phyloP scores from a whole-genome alignment of 2,797 vertebrate genomes.

The Schizopygopsis malacanthus region DNA sequence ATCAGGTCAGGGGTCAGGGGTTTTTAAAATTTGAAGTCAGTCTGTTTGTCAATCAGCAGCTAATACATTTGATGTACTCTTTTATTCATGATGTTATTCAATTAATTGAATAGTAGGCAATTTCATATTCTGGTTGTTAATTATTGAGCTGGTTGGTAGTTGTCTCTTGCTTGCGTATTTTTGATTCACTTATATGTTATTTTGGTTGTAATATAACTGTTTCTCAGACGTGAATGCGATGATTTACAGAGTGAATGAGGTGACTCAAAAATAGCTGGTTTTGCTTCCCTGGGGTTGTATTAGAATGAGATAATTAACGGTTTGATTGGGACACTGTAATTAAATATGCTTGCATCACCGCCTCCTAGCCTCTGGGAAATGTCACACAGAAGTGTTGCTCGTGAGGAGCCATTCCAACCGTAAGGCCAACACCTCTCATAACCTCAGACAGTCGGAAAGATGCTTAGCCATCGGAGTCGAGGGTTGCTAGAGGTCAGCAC shows the following conservation, averaged over 20 bases:
- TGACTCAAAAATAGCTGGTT: conserved; percentile 6
- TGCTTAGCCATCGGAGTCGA: not conserved
- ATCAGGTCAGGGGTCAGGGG: not conserved
- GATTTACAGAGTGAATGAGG: not conserved
- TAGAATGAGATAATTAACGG: conserved; percentile 35
- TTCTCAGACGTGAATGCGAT: not conserved
- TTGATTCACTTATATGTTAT: conserved; percentile 18
- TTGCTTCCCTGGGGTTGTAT: conserved; percentile 15
- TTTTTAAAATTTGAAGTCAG: not conserved
- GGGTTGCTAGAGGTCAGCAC: conserved; percentile 12
- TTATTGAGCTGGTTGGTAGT: not conserved
- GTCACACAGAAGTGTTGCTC: conserved; percentile 24
- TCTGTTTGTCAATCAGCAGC: conserved; percentile 19
- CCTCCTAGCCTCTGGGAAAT: conserved; percentile 31
- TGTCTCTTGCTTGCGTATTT: not conserved
- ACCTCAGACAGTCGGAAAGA: not conserved
- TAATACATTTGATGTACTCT: not conserved
- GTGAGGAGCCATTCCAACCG: not conserved
- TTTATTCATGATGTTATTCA: conserved; percentile 15
- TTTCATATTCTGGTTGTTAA: not conserved
- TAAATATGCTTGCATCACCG: conserved; percentile 33
- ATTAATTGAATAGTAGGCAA: not conserved
- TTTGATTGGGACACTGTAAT: conserved; percentile 31
- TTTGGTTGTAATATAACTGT: conserved; percentile 12
- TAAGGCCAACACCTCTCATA: conserved; percentile 27